Percentiles rank a stretch among this genome's conserved stretches.
These are phyloP conservation scores for Nyctereutes procyonoides DNA, from an alignment of 2,113 vertebrate genomes.

Conservation along the genomic window DNA sequence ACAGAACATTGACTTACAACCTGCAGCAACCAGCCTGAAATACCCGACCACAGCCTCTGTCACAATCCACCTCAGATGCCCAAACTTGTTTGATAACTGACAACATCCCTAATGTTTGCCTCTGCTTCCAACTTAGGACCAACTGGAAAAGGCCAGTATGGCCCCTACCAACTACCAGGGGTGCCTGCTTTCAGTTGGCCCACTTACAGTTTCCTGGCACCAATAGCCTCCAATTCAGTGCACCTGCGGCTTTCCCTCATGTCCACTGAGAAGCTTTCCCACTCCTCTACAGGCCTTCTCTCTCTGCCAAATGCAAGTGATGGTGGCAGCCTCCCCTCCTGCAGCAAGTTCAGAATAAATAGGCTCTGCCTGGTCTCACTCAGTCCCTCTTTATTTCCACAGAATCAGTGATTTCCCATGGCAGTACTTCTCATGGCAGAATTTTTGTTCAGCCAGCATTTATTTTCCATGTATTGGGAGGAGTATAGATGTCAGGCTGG, in stretches of 20 bases:
- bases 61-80: not conserved
- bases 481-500: rapidly evolving
- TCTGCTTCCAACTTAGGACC: not conserved
- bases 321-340: not conserved
- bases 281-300: not conserved
- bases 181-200: no score
- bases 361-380: not conserved
- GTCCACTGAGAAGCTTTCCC: not conserved
- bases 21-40: not conserved
- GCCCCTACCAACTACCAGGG: not conserved
- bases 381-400: not conserved
- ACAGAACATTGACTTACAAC: not conserved
- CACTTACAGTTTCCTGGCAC: rapidly evolving
- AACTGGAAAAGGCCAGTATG: not conserved
- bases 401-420: not conserved
- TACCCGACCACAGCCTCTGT: not conserved
- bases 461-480: not conserved
- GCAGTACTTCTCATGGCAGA: rapidly evolving
- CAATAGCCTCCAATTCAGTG: not conserved
- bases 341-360: no score
- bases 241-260: not conserved
- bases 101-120: not conserved
- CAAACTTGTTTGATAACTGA: not conserved
- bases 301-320: not conserved
- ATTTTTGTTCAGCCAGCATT: not conserved